Base-by-base conservation (phyloP, 2,797 vertebrate species). In the Sorex maritimensis region DNA sequence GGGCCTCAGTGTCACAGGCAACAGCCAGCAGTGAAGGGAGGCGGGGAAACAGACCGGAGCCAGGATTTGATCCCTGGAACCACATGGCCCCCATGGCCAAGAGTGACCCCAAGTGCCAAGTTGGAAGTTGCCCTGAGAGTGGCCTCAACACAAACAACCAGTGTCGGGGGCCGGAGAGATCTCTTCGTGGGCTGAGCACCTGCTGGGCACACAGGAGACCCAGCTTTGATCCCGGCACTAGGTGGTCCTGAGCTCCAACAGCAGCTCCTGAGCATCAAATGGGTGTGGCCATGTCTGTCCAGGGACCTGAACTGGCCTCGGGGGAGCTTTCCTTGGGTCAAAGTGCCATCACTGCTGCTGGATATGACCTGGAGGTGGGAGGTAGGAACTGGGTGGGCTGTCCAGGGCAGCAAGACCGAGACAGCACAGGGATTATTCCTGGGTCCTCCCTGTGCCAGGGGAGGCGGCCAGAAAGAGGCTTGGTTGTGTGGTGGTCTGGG, bases 1-100 rank as follows among this genome's bases (percentile, higher is more conserved):
- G 58, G 75, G 38, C 78, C 88, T 90, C 6, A 1, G 63, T 88
- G 91, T 52, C 93, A 81, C 72, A 72, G 81, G 88, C 88, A 80
- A 75, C 17, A n/a, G 72, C 72, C 63, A 88, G 77, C 23, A 74
- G 46, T 55, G 17, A 55, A 55, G 2, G 2, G 12, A 24, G 58
- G 15, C 46, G 14, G 17, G 52, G 52, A 55, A 17, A 55, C 10
- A 55, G 52, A 55, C 52, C 13, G 12, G 17, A 15, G 3, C 52
- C 52, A 14, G 17, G 10, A 55, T 55, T 55, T 55, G 52, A 55
- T 55, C 52, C 52, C 52, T 55, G 17, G 52, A 4, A 55, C 12
- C 52, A 55, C 52, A 55, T 55, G 52, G 52, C 52, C 52, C 52
- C 52, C 17, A 4, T 14, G 52, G 52, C 52, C 52, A 14, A 55